Evolutionary conservation across 1,140 invertebrate species (phyloP), one percentile per base, ranked within the genome.

Genomic region (Micrasema minimum): DNA sequence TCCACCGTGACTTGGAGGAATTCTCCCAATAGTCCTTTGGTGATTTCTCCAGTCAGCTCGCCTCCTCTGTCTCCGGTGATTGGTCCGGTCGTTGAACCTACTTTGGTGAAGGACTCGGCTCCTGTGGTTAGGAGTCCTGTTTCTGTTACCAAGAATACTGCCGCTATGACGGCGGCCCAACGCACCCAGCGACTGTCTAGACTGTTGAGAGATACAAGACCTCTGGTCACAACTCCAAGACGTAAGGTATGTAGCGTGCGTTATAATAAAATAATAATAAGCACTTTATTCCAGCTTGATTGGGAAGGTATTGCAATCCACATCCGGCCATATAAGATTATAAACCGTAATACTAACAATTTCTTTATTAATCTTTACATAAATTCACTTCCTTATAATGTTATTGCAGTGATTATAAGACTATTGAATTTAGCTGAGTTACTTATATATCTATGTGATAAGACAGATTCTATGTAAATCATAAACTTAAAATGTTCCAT

Each of bases 181-280:
- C 80, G 90, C 51, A 90, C 90, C 6, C 81, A 90, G 41, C 82
- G 89, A 69, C 84, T 92, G 53, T 89, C 89, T 65, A 85, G 86
- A 74, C 83, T 92, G 50, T 85, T 91, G 72, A 89, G 85, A 62
- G 83, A 83, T 26, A 70, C 68, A 6, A 38, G 68, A 9, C 72
- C 62, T 9, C 64, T 67, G 10, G 51, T 50, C 1, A 65, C 69
- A 1, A 61, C 81, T 80, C 72, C 74, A 77, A 69, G 59, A 65
- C 59, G 62, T 61, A 72, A 66, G 73, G 69, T 74, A 68, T 66
- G 61, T 35, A 38, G 4, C 64, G 61, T 11, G 31, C 10, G 18
- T n/a, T 1, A 65, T 43, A 2, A 43, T n/a, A 43, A 45, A 45
- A 45, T 45, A 45, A 16, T 45, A 45, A 45, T 16, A 14, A 45